These are phyloP conservation scores for Emydocephalus ijimae DNA, from an alignment of 2,113 vertebrate genomes.

Conservation along the genomic window DNA sequence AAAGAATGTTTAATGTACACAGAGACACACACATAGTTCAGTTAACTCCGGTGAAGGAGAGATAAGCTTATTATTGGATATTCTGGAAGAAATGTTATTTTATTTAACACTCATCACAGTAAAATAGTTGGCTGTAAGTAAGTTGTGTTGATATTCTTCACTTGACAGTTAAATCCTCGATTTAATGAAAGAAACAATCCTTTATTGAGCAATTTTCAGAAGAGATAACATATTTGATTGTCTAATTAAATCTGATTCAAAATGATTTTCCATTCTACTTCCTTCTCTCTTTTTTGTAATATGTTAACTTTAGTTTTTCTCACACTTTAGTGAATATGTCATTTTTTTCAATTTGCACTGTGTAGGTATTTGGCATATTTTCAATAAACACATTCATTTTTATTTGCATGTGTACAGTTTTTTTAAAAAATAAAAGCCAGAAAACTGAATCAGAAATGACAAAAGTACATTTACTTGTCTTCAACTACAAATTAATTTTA, in stretches of 20 bases:
- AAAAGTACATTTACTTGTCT: neutral
- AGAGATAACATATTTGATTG: neutral
- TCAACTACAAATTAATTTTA: neutral
- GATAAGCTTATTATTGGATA: neutral
- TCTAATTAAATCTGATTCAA: neutral
- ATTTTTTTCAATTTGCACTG: neutral
- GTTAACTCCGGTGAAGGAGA: neutral
- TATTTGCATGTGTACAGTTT: neutral
- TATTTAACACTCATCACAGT: neutral
- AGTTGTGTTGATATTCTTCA: neutral
- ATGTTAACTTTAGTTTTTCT: neutral
- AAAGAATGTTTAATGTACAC: neutral
- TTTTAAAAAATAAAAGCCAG: neutral
- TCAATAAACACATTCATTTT: neutral
- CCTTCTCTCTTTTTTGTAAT: neutral
- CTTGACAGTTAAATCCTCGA: neutral
- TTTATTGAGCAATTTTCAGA: neutral
- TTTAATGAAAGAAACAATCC: no score
- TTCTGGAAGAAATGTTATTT: neutral
- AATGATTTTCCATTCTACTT: neutral
- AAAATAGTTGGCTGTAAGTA: neutral
- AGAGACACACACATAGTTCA: neutral
- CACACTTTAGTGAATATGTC: neutral
- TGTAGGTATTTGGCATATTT: neutral
- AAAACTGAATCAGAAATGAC: neutral